Percentiles rank a stretch among this genome's conserved stretches.
These are phyloP conservation scores for Atta colombica DNA, from an alignment of 1,140 invertebrate species.

Conservation along the genomic window DNA sequence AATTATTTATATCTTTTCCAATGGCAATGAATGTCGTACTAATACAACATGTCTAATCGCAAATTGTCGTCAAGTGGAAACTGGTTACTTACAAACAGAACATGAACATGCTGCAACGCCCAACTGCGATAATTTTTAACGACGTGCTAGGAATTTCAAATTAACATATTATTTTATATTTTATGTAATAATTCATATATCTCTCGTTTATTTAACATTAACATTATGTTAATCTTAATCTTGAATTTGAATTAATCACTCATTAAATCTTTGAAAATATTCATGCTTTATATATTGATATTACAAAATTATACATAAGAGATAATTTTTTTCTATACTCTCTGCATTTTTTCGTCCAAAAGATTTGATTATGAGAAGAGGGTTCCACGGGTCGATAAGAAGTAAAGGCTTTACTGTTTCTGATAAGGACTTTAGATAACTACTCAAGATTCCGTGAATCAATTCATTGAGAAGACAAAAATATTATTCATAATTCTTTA, in stretches of 20 bases:
- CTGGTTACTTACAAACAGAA: not conserved
- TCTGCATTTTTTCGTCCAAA: not conserved
- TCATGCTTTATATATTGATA: not conserved
- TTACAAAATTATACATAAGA: not conserved
- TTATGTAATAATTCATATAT: not conserved
- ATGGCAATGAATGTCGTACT: conserved; percentile 24
- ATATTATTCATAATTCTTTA: conserved; percentile 73
- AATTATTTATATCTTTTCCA: conserved; percentile 25
- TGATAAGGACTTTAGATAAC: conserved; percentile 69
- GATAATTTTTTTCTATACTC: not conserved
- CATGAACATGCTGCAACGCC: not conserved
- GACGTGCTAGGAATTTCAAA: too few relatives aligned
- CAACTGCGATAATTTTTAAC: too few relatives aligned
- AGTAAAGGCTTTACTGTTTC: conserved; percentile 56
- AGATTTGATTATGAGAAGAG: conserved; percentile 46
- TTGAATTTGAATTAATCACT: not conserved
- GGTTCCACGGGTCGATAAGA: conserved; percentile 56
- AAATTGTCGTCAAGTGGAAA: conserved; percentile 58
- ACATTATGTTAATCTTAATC: not conserved
- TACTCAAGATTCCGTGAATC: conserved; percentile 65
- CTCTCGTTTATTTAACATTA: not conserved
- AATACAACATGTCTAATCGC: conserved; percentile 33
- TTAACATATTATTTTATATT: not conserved
- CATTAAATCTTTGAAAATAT: not conserved
- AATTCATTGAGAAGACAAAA: conserved; percentile 70